A percentile compares a stretch with the other conserved stretches of the same genome.
Conservation (phyloP, 2,113 vertebrate species). For the Pterocles burchelli region DNA sequence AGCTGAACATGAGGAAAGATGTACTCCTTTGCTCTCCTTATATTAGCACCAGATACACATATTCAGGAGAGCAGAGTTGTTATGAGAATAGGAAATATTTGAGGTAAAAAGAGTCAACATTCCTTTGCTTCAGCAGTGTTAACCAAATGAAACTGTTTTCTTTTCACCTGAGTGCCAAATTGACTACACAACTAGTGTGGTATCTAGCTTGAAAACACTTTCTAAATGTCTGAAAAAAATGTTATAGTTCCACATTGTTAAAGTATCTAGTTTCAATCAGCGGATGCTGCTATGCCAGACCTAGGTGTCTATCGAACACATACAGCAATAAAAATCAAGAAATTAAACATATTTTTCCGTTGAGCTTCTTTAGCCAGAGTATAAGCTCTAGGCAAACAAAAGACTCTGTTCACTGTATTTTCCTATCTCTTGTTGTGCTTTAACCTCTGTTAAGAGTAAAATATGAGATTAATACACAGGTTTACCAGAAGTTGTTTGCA, state of each 20-base stretch:
- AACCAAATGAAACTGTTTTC: background rate
- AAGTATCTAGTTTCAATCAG: background rate
- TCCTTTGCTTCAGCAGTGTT: background rate
- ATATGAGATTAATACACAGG: background rate
- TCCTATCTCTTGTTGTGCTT: background rate
- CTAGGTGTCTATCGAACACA: background rate
- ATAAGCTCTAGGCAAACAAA: background rate
- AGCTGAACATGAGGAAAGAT: background rate
- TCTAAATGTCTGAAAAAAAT: background rate
- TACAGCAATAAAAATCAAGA: background rate
- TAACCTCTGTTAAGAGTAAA: background rate
- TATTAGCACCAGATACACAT: background rate
- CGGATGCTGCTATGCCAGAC: background rate
- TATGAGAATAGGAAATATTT: background rate
- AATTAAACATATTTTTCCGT: background rate
- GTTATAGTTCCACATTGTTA: background rate
- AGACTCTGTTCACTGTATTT: background rate
- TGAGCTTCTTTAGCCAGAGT: background rate
- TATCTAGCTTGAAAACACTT: background rate
- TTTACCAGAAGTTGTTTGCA: background rate
- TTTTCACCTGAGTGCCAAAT: background rate
- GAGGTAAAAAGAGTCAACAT: background rate
- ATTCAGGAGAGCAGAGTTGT: background rate
- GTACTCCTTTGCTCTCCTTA: background rate
- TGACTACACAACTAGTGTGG: background rate